These are phyloP conservation scores for Rattus rattus DNA, from an alignment of 2,113 vertebrate species.

Conservation along the genomic window DNA sequence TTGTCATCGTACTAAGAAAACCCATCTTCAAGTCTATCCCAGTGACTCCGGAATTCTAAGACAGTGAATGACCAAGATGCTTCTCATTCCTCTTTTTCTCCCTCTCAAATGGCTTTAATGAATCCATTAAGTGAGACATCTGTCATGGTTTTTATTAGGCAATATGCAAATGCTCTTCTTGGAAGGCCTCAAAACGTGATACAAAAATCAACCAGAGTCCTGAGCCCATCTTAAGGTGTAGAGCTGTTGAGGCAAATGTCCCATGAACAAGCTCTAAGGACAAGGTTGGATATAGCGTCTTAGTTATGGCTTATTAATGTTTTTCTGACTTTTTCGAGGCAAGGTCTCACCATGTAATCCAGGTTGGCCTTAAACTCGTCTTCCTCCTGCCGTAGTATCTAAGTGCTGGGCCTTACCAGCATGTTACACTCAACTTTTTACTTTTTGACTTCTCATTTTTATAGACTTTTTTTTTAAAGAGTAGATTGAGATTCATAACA, in stretches of 20 bases:
- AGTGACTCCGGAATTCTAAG: not conserved
- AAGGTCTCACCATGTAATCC: not conserved
- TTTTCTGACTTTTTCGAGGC: not conserved
- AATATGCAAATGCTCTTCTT: not conserved
- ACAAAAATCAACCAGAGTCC: not conserved
- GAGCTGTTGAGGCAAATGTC: not conserved
- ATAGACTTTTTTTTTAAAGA: not conserved
- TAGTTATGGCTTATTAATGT: not conserved
- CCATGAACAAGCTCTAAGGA: not conserved
- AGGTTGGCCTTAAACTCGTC: not conserved
- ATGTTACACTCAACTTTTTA: not conserved
- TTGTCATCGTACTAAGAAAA: slow-evolving; percentile 15
- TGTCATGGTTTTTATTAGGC: not conserved
- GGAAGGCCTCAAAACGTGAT: not conserved
- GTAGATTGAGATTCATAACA: not conserved
- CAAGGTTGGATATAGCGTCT: not conserved
- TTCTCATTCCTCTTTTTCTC: not conserved
- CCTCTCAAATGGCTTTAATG: not conserved
- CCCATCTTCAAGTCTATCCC: not conserved
- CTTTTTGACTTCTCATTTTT: not conserved
- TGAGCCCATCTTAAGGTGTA: not conserved
- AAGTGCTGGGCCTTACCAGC: not conserved
- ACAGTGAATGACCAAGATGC: not conserved
- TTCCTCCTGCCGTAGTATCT: too few relatives aligned
- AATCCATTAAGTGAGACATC: not conserved